Conservation (phyloP, 2,113 vertebrate genomes). For the Oryzias javanicus region DNA sequence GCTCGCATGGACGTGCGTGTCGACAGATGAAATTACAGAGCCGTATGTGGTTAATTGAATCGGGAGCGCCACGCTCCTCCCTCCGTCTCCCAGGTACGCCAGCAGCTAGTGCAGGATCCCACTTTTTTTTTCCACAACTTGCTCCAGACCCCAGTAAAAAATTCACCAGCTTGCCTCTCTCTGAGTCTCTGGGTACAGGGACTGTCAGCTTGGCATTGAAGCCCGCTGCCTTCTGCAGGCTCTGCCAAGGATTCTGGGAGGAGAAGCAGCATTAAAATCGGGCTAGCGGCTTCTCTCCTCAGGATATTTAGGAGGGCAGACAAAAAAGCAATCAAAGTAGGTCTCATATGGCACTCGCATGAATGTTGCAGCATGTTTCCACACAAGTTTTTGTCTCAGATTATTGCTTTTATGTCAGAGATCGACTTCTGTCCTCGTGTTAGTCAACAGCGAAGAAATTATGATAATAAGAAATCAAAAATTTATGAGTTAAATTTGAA, state of each 20-base stretch:
- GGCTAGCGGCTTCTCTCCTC: constrained; percentile 30
- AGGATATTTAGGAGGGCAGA: constrained; percentile 51
- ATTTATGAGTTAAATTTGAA: constrained; percentile 74
- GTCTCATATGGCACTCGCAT: constrained; percentile 48
- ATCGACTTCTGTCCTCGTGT: constrained; percentile 41
- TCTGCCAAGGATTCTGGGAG: constrained; percentile 39
- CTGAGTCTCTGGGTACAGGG: constrained; percentile 1
- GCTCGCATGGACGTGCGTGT: constrained; percentile 5
- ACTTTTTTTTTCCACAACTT: not conserved
- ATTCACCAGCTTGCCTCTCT: constrained; percentile 22
- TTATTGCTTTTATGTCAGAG: constrained; percentile 27
- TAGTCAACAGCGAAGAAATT: constrained; percentile 49
- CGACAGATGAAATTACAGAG: constrained; percentile 57
- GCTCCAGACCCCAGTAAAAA: constrained; percentile 28
- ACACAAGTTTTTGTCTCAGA: constrained; percentile 41
- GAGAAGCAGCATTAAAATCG: constrained; percentile 50
- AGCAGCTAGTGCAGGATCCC: constrained; percentile 23
- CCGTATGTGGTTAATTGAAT: constrained; percentile 48
- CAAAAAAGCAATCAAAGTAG: constrained; percentile 51
- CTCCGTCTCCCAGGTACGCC: constrained; percentile 27
- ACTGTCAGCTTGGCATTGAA: constrained; percentile 43
- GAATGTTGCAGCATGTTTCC: constrained; percentile 56
- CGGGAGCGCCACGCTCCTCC: constrained; percentile 10
- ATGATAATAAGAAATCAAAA: constrained; percentile 70
- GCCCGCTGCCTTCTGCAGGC: constrained; percentile 9